Evolutionary conservation across 2,888 invertebrate species (phyloP), one percentile per base, ranked within the genome.

Genomic region (Heliconius cydno): DNA sequence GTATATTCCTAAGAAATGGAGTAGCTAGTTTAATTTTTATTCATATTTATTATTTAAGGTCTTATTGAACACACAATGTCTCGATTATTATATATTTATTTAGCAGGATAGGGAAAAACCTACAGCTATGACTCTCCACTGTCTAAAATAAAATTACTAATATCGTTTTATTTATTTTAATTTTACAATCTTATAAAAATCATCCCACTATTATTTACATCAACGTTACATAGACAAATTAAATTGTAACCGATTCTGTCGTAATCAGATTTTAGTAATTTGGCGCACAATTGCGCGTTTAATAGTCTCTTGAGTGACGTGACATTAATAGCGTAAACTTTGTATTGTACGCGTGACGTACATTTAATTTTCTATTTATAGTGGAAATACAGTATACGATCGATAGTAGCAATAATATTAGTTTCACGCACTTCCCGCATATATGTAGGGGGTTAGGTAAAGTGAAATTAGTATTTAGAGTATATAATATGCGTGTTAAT

Each of bases 1-100:
- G 96, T 96, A 87, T 94, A 94, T 41, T 94, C 94, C 94, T 94
- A 82, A 12, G 19, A 57, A 77, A 83, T 9, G 0, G 22, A n/a
- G 3, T 9, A 22, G 10, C 1, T 5, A 9, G 9, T 67, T 66
- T 34, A n/a, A n/a, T 57, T 57, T 22, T 57, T 57, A 57, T n/a
- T 22, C n/a, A 57, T 10, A 57, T 57, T n/a, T 9, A 22, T n/a
- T 57, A 22, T 10, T 57, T 22, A 10, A n/a, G 57, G 9, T 10
- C 57, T 9, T 57, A 57, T 28, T 28, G 28, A 22, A 57, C 57
- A 6, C 15, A 52, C 19, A 52, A 57, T 57, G 22, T n/a, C 22
- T 57, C 10, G 22, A 57, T 22, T 57, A 10, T 57, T 57, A 52
- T 6, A 52, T 19, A 52, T 52, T 19, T 22, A 52, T 52, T 22